Evolutionary conservation across 1,140 invertebrate genomes (phyloP).

Genomic region (Papilio aristodemus): DNA sequence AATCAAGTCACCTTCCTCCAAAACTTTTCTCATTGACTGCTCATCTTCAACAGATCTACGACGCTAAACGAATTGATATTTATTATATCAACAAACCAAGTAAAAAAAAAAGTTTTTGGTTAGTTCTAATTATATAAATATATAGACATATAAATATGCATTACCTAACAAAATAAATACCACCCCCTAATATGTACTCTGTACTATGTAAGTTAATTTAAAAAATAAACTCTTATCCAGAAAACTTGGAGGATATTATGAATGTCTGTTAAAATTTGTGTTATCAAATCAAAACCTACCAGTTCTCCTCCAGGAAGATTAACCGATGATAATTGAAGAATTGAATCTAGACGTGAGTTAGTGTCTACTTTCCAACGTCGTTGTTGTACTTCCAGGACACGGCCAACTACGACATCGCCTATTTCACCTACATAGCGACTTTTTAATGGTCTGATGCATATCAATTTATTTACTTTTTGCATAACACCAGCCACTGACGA

Average conservation of each 20-base stretch:
- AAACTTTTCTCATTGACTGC: conserved; percentile 96
- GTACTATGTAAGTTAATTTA: too few relatives aligned
- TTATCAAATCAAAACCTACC: conserved; percentile 77
- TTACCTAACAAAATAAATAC: too few relatives aligned
- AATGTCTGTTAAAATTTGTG: background rate
- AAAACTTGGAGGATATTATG: too few relatives aligned
- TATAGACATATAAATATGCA: too few relatives aligned
- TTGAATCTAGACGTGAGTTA: conserved; percentile 93
- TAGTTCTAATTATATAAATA: too few relatives aligned
- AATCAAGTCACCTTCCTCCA: conserved; percentile 98
- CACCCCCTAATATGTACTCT: too few relatives aligned
- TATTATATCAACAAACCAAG: conserved; percentile 6
- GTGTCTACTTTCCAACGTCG: conserved; percentile 98
- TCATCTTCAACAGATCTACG: conserved; percentile 97
- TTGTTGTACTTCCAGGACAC: conserved; percentile 94
- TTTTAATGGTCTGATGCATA: conserved; percentile 94
- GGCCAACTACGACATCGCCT: conserved; percentile 97
- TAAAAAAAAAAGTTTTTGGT: too few relatives aligned
- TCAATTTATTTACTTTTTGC: conserved; percentile 96
- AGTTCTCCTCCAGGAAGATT: conserved; percentile 98
- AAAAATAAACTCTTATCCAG: too few relatives aligned
- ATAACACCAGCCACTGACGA: conserved; percentile 96
- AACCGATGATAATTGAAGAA: conserved; percentile 94
- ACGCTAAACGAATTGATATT: conserved; percentile 75
- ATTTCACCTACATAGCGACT: conserved; percentile 96